Conservation (phyloP, 1,140 invertebrate genomes). For the Formica exsecta region DNA sequence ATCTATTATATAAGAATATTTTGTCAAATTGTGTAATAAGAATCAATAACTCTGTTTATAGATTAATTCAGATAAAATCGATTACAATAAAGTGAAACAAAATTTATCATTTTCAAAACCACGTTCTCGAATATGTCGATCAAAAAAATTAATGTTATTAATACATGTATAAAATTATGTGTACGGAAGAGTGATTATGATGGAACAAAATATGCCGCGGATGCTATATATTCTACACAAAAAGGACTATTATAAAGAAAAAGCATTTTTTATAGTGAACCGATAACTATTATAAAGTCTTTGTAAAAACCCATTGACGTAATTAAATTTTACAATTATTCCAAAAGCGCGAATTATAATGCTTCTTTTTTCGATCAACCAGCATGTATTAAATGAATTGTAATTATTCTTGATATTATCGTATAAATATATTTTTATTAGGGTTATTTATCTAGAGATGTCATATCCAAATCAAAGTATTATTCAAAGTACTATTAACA, state of each 20-base stretch:
- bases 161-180: slow-evolving; percentile 42
- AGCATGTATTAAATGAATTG: background rate
- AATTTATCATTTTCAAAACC: background rate
- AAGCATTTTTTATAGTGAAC: slow-evolving; percentile 3
- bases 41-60: background rate
- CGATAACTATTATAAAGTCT: slow-evolving; percentile 4
- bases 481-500: slow-evolving; percentile 1
- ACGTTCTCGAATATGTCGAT: background rate
- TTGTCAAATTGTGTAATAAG: too few species aligned
- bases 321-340: background rate
- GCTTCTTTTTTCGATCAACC: background rate
- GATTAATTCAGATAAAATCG: background rate
- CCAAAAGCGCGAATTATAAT: background rate
- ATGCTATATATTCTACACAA: slow-evolving; percentile 1
- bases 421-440: background rate
- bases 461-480: background rate
- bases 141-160: slow-evolving; percentile 26
- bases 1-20: too few species aligned
- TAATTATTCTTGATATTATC: slow-evolving; percentile 5
- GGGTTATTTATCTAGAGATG: background rate
- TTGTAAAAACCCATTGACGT: background rate
- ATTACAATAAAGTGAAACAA: background rate
- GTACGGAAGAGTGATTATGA: slow-evolving; percentile 9
- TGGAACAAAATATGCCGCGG: slow-evolving; percentile 4
- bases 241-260: slow-evolving; percentile 7